Conservation (phyloP, 2,888 invertebrate species). For the Apeira syringaria region DNA sequence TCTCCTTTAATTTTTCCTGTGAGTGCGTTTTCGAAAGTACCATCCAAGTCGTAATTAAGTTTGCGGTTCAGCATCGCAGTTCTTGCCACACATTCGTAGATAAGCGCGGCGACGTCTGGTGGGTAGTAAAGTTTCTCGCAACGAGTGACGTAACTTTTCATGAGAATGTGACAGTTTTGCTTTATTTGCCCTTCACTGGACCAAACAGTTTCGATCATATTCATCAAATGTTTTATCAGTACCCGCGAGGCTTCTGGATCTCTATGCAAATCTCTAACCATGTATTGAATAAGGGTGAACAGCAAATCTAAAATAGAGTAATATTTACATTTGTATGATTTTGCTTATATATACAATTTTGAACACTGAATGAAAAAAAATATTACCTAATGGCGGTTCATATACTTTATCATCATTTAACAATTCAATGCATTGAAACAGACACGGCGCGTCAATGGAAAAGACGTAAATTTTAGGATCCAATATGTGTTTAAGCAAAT, state of each 20-base stretch:
- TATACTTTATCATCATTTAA: constrained; percentile 48
- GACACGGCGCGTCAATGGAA: constrained; percentile 50
- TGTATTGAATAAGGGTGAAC: constrained; percentile 61
- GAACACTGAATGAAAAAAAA: no score
- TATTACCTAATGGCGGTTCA: constrained; percentile 58
- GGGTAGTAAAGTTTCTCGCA: constrained; percentile 65
- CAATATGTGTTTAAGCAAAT: constrained; percentile 61
- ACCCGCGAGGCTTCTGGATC: constrained; percentile 56
- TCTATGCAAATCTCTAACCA: constrained; percentile 66
- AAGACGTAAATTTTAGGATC: constrained; percentile 62
- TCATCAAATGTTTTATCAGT: constrained; percentile 55
- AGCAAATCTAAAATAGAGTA: constrained; percentile 53
- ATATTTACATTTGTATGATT: no score
- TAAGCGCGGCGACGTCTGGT: constrained; percentile 59
- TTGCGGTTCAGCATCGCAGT: constrained; percentile 49
- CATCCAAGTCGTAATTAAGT: constrained; percentile 41
- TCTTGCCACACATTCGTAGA: constrained; percentile 69
- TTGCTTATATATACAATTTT: no score
- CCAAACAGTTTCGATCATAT: constrained; percentile 61
- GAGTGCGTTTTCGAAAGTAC: constrained; percentile 49
- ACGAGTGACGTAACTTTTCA: constrained; percentile 63
- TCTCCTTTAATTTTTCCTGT: constrained; percentile 53
- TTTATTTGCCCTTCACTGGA: constrained; percentile 48
- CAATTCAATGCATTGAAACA: constrained; percentile 57
- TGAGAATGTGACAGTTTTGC: constrained; percentile 72